These are phyloP conservation scores for Acanthosoma haemorrhoidale DNA, from an alignment of 2,888 invertebrate genomes.

Conservation along the genomic window DNA sequence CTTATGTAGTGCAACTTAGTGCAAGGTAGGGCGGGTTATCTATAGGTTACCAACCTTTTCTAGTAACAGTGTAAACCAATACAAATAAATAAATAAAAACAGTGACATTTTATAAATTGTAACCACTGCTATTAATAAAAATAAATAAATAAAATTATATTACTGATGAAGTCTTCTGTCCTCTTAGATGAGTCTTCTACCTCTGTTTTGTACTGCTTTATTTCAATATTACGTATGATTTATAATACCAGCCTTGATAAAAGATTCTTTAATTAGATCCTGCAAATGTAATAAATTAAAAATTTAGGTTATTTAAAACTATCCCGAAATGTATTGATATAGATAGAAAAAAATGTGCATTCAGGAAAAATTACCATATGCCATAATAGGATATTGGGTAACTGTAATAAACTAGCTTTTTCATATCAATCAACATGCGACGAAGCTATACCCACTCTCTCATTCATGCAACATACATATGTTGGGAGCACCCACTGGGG, in stretches of 20 bases:
- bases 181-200: neutral
- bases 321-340: neutral
- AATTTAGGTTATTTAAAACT: no score
- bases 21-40: no score
- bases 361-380: neutral
- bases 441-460: no score
- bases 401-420: no score
- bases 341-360: neutral
- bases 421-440: no score
- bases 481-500: no score
- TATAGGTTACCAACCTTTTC: no score
- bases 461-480: no score
- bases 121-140: no score
- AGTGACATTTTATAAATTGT: neutral
- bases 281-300: neutral
- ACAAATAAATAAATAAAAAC: neutral
- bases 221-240: neutral
- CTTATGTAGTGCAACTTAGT: no score
- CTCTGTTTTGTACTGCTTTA: slow-evolving; percentile 2
- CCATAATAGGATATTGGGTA: no score
- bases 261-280: slow-evolving; percentile 18
- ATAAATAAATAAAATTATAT: neutral
- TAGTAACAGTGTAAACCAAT: no score
- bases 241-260: slow-evolving; percentile 16
- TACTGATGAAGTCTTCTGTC: neutral